Conservation (phyloP, 2,888 invertebrate species). For the Mesodorylaimus sp. region DNA sequence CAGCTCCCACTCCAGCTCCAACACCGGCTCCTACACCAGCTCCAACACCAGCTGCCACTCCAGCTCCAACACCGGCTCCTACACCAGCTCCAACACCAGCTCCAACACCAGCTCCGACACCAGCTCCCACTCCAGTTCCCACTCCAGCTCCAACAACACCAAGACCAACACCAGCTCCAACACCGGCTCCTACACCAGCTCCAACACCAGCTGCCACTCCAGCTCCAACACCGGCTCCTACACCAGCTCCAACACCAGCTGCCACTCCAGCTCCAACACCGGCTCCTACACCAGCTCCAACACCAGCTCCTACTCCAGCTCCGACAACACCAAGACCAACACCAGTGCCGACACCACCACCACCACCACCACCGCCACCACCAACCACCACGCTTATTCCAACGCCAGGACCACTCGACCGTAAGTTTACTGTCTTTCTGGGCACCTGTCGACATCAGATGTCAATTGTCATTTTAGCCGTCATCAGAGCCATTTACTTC, state of each 20-base stretch:
- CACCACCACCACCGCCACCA: background rate
- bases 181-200: background rate
- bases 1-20: background rate
- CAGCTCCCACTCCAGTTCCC: background rate
- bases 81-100: background rate
- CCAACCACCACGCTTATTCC: background rate
- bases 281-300: background rate
- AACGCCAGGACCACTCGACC: no score
- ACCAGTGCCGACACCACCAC: background rate
- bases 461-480: no score
- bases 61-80: background rate
- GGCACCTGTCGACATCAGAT: no score
- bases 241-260: background rate
- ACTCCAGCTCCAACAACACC: background rate
- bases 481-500: no score
- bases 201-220: background rate
- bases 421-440: no score
- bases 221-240: background rate
- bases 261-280: background rate
- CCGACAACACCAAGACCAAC: background rate
- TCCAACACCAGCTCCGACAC: background rate
- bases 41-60: background rate
- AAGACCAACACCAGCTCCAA: background rate
- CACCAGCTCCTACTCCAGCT: background rate
- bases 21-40: background rate